These are phyloP conservation scores for Drosophila mercatorum DNA, from an alignment of 2,888 invertebrate species.

Conservation along the genomic window DNA sequence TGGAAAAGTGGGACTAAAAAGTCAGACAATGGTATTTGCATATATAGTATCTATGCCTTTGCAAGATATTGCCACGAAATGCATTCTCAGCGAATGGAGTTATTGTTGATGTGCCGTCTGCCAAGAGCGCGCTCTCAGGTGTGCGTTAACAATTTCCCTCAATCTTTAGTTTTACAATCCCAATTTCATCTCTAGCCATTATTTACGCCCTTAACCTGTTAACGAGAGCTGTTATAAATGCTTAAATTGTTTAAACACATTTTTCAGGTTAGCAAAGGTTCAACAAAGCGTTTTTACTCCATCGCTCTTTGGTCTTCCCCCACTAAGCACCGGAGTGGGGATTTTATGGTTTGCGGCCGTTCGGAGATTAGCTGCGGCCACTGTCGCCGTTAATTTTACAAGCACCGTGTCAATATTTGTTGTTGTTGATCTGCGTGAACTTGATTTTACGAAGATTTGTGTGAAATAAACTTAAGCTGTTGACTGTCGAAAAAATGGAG, in stretches of 20 bases:
- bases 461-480: neutral
- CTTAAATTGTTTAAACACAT: neutral
- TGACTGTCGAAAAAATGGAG: neutral
- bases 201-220: neutral
- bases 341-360: neutral
- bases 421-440: conserved; percentile 7
- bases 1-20: neutral
- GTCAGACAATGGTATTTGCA: neutral
- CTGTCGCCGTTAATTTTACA: conserved; percentile 2
- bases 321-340: neutral
- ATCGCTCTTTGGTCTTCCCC: neutral
- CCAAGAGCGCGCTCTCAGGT: neutral
- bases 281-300: neutral
- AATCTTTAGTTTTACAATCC: neutral
- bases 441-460: conserved; percentile 5
- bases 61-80: neutral
- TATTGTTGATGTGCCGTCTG: neutral
- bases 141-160: neutral
- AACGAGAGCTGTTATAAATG: neutral
- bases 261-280: neutral
- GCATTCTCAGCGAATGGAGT: neutral
- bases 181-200: neutral
- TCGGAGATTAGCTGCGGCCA: neutral
- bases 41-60: conserved; percentile 1
- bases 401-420: neutral